Conservation (phyloP, 2,888 invertebrate species). For the Tachina lurida region DNA sequence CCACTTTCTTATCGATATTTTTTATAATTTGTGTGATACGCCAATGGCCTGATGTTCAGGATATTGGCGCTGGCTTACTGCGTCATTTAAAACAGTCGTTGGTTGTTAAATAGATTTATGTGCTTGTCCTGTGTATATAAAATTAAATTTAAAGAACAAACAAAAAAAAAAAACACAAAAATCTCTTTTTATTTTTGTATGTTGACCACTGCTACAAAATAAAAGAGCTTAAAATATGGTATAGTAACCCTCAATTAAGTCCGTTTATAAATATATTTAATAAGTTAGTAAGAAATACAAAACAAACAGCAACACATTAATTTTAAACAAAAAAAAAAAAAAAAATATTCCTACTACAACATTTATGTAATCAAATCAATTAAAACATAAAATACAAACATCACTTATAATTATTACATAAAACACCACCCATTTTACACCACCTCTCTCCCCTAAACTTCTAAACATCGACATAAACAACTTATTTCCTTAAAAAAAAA, state of each 20-base stretch:
- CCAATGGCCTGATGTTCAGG: slow-evolving; percentile 95
- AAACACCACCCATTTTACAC: slow-evolving; percentile 14
- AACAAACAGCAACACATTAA: slow-evolving; percentile 11
- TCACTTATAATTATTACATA: slow-evolving; percentile 37
- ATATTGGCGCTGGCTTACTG: slow-evolving; percentile 91
- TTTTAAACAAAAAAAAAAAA: slow-evolving; percentile 1
- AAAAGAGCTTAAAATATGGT: slow-evolving; percentile 48
- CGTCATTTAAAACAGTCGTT: slow-evolving; percentile 91
- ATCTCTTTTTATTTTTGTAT: slow-evolving; percentile 46
- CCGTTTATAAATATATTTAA: slow-evolving; percentile 27
- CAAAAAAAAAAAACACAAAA: not conserved
- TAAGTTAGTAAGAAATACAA: slow-evolving; percentile 27
- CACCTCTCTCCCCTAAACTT: not conserved
- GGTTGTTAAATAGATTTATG: slow-evolving; percentile 85
- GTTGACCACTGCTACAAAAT: slow-evolving; percentile 30
- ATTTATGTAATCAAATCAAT: slow-evolving; percentile 24
- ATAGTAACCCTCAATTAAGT: slow-evolving; percentile 44
- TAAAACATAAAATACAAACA: slow-evolving; percentile 21
- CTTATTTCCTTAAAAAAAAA: not conserved
- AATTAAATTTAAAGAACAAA: not conserved
- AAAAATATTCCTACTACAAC: slow-evolving; percentile 55
- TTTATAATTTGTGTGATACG: slow-evolving; percentile 92
- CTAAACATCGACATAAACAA: not conserved
- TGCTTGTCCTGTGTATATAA: slow-evolving; percentile 52
- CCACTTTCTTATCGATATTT: slow-evolving; percentile 91